Conservation (phyloP, 2,797 vertebrate species). For the Serranus cabrilla region DNA sequence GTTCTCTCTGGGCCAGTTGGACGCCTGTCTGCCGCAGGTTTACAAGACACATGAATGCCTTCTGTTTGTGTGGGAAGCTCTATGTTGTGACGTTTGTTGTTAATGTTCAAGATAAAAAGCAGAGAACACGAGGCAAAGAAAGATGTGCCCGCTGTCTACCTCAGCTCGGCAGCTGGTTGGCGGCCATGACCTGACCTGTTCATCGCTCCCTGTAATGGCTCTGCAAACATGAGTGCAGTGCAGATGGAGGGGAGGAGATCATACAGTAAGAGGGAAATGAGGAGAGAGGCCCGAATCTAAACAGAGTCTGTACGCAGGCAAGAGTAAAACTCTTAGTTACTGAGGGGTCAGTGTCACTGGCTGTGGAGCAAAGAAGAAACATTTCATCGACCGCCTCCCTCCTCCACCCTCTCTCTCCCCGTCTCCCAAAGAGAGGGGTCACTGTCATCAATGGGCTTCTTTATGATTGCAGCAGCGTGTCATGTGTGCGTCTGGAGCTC, state of each 20-base stretch:
- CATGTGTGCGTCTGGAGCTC: conserved; percentile 61
- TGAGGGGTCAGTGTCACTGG: conserved; percentile 64
- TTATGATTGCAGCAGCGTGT: conserved; percentile 63
- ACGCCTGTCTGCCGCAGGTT: conserved; percentile 48
- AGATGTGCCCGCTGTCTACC: conserved; percentile 51
- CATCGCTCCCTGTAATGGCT: conserved; percentile 66
- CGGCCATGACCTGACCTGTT: conserved; percentile 65
- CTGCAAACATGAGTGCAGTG: conserved; percentile 57
- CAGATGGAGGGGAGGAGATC: conserved; percentile 52
- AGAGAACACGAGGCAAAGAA: conserved; percentile 45
- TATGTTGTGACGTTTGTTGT: conserved; percentile 54
- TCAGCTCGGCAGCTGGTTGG: conserved; percentile 69
- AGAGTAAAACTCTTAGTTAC: conserved; percentile 60
- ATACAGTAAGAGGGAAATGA: conserved; percentile 35
- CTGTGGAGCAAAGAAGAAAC: conserved; percentile 57
- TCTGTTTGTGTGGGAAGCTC: conserved; percentile 56
- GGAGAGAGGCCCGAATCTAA: conserved; percentile 45
- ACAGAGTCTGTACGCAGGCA: conserved; percentile 39
- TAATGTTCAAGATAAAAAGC: conserved; percentile 55
- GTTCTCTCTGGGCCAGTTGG: conserved; percentile 62
- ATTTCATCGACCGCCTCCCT: conserved; percentile 54
- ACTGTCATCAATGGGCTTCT: conserved; percentile 76
- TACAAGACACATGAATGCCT: conserved; percentile 59
- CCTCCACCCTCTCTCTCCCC: conserved; percentile 39
- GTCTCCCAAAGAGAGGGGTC: conserved; percentile 62